Base-by-base conservation (phyloP, 2,797 vertebrate species). In the Diplodus sargus region DNA sequence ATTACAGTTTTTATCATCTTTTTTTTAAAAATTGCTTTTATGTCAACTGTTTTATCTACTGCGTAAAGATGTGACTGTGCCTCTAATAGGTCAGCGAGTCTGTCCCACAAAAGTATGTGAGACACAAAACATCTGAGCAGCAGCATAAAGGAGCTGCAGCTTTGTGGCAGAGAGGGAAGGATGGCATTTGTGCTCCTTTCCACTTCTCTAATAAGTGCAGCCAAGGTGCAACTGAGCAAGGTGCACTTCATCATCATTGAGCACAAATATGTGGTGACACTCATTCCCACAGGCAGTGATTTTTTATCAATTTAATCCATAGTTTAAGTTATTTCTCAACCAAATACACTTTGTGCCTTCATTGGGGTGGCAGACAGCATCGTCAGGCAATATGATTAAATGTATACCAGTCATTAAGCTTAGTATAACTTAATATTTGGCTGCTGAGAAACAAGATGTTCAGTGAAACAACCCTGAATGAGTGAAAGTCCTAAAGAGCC, bases 21-120 rank as follows among this genome's bases (percentile, higher is more conserved):
- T 45, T 83, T 65, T 68, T 54, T 65, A 18, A 3, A 84, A 91
- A 91, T 89, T 88, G 87, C 89, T 89, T 91, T 90, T 74, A 45
- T 85, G 87, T 88, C 81, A 76, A 71, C 72, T 2, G 59, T 81
- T 86, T 88, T 72, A 84, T 90, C 76, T 56, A 5, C 25, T 71
- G 70, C 16, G 14, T 56, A 61, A 66, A 80, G 59, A 85, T 76
- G 78, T 42, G 76, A 76, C 48, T 61, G 70, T 22, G 76, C 56
- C 73, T 79, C 65, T 78, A 83, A 87, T 84, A 75, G 76, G 74
- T 78, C 82, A 59, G 57, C 1, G 39, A 70, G 65, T 75, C 58
- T 51, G 57, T 70, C 79, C 74, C 5, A 39, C 23, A n/a, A 57
- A 83, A 60, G 13, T 6, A 14, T 56, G 47, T 39, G 28, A 56